These are phyloP conservation scores for Chlorops oryzae DNA, from an alignment of 1,140 invertebrate species.

Conservation along the genomic window DNA sequence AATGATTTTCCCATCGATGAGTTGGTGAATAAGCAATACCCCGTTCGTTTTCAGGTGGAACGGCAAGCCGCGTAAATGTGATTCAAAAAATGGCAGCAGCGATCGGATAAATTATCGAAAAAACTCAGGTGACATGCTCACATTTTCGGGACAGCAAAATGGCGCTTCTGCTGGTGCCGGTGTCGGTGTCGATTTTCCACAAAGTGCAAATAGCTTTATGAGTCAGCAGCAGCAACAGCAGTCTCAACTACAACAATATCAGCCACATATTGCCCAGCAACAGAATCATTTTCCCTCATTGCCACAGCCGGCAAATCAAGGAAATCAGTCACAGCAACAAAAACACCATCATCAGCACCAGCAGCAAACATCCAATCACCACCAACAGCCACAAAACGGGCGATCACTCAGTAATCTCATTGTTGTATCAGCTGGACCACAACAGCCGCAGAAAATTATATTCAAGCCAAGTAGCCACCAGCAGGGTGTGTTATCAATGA, in stretches of 20 bases:
- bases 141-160: too few relatives aligned
- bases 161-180: background rate
- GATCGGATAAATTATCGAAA: constrained; percentile 45
- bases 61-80: constrained; percentile 40
- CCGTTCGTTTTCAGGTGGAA: constrained; percentile 39
- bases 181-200: background rate
- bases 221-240: constrained; percentile 49
- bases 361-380: constrained; percentile 33
- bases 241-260: constrained; percentile 32
- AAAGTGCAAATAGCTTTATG: constrained; percentile 22
- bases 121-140: constrained; percentile 43
- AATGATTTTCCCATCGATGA: too few relatives aligned
- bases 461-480: constrained; percentile 39
- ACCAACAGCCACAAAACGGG: constrained; percentile 35
- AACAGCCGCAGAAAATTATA: constrained; percentile 39
- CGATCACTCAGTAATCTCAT: constrained; percentile 45
- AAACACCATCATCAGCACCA: constrained; percentile 40
- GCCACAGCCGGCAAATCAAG: too few relatives aligned
- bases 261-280: constrained; percentile 37
- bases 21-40: too few relatives aligned
- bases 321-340: constrained; percentile 10
- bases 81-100: constrained; percentile 40
- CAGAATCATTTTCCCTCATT: constrained; percentile 19
- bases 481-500: constrained; percentile 33
- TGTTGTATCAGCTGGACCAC: constrained; percentile 36